A percentile compares a stretch with the other conserved stretches of the same genome.
phyloP scores from a whole-genome alignment of 1,140 invertebrate genomes.

The Eriosoma lanigerum region DNA sequence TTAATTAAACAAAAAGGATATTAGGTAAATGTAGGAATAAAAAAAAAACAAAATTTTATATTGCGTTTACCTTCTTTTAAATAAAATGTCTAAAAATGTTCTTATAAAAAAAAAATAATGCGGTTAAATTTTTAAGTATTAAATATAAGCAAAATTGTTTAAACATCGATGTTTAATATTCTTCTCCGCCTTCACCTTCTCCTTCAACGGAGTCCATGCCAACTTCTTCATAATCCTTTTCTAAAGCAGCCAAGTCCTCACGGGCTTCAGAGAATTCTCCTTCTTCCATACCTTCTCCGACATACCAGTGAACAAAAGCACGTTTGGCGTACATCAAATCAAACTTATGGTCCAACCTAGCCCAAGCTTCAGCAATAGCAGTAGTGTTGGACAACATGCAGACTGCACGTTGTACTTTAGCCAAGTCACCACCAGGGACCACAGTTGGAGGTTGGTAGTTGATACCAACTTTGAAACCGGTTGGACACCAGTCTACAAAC shows the following conservation, averaged over 20 bases:
- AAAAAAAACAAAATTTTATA: background rate
- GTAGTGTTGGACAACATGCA: constrained; percentile 88
- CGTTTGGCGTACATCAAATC: constrained; percentile 68
- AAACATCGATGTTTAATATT: constrained; percentile 55
- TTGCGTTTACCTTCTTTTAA: constrained; percentile 25
- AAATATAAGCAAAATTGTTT: background rate
- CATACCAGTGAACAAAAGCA: constrained; percentile 57
- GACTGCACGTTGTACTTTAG: constrained; percentile 80
- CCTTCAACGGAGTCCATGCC: constrained; percentile 65
- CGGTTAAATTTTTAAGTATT: constrained; percentile 14
- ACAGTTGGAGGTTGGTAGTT: constrained; percentile 86
- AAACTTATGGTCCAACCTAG: constrained; percentile 69
- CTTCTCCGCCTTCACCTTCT: constrained; percentile 62
- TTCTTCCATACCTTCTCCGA: constrained; percentile 69
- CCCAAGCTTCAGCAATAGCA: constrained; percentile 83
- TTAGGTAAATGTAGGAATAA: background rate
- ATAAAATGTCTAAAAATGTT: constrained; percentile 40
- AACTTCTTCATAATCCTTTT: constrained; percentile 71
- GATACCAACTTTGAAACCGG: constrained; percentile 68
- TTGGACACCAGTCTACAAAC: constrained; percentile 69
- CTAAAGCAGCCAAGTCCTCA: constrained; percentile 67
- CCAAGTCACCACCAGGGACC: constrained; percentile 77
- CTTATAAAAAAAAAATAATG: constrained; percentile 29
- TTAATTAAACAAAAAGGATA: background rate
- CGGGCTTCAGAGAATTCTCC: constrained; percentile 70